A percentile compares a stretch with the other conserved stretches of the same genome.
Evolutionary conservation across 2,113 vertebrate species (phyloP).

Genomic region (Cercopithecus mona): DNA sequence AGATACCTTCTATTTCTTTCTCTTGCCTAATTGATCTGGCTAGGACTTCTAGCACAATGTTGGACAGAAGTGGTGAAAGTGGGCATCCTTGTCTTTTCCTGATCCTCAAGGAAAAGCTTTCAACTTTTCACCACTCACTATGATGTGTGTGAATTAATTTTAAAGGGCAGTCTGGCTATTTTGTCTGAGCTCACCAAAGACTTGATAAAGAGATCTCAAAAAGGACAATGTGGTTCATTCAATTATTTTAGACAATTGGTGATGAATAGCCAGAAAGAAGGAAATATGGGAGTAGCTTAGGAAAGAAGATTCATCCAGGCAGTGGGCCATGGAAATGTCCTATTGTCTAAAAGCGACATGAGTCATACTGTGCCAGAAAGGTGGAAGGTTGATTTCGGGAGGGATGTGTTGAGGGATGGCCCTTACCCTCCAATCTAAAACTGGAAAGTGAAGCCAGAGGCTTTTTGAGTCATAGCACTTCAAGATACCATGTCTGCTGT

Average conservation of each 20-base stretch:
- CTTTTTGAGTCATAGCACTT: neutral
- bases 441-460: neutral
- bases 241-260: neutral
- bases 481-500: neutral
- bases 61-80: neutral
- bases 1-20: neutral
- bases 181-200: slow-evolving; percentile 1
- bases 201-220: slow-evolving; percentile 27
- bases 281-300: neutral
- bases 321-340: neutral
- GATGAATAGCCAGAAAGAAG: slow-evolving; percentile 7
- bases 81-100: neutral
- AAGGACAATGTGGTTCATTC: neutral
- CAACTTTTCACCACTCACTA: neutral
- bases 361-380: neutral
- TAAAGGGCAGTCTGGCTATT: slow-evolving; percentile 24
- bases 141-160: neutral
- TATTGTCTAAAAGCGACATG: neutral
- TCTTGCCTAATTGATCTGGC: neutral
- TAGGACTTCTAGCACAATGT: neutral
- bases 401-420: neutral
- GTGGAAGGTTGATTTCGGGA: neutral
- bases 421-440: neutral
- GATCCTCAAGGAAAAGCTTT: neutral
- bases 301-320: slow-evolving; percentile 8